Percentiles rank a stretch among this genome's conserved stretches.
Conservation (phyloP, 2,797 vertebrate species). For the Molossus molossus region DNA sequence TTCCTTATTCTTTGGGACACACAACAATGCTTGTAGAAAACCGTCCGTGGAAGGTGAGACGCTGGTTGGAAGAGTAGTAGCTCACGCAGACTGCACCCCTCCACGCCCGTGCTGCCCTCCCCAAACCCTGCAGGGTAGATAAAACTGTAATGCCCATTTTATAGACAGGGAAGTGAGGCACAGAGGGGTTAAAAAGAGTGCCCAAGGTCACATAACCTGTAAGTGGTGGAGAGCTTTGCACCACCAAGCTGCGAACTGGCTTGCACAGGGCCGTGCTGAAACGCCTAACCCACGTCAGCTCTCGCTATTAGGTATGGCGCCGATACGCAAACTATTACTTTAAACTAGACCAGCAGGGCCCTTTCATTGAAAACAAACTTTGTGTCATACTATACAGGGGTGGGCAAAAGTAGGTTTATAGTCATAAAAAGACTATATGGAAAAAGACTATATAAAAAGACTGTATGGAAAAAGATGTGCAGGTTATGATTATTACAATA, state of each 20-base stretch:
- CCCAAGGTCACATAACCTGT: not conserved
- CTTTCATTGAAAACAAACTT: not conserved
- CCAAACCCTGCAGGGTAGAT: not conserved
- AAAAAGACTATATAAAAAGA: too few relatives aligned
- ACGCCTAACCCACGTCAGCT: not conserved
- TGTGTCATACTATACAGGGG: not conserved
- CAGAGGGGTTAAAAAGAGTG: not conserved
- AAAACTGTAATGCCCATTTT: not conserved
- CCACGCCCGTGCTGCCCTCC: not conserved
- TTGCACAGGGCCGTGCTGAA: not conserved
- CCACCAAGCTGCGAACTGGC: not conserved
- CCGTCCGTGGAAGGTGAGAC: not conserved
- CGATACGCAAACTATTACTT: not conserved
- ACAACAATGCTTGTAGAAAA: not conserved
- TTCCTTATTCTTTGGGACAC: not conserved
- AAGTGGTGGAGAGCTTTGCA: not conserved
- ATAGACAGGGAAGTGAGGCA: not conserved
- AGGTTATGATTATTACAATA: not conserved
- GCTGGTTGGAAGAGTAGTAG: not conserved
- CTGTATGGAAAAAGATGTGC: not conserved
- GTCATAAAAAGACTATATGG: not conserved
- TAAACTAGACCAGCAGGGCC: not conserved
- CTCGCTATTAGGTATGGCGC: fast-evolving
- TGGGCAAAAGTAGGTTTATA: not conserved
- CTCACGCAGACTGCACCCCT: not conserved